These are phyloP conservation scores for Campylomormyrus numenius DNA, from an alignment of 2,113 vertebrate species.

Conservation along the genomic window DNA sequence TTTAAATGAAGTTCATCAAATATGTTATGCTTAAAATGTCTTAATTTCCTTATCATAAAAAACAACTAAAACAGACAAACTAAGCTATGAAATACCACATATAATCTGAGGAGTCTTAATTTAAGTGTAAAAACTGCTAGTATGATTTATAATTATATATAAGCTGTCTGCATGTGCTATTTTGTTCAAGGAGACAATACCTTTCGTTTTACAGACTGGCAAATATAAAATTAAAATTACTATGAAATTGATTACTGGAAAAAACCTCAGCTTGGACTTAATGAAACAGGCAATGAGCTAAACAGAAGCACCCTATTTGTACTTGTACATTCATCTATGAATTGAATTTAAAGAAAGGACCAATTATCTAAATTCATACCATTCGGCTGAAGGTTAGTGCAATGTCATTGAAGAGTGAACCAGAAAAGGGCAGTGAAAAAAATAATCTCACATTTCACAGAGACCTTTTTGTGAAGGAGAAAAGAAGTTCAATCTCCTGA, in stretches of 20 bases:
- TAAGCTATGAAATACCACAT: background rate
- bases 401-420: slow-evolving; percentile 11
- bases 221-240: background rate
- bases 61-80: background rate
- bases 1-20: background rate
- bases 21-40: background rate
- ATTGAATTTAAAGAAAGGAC: slow-evolving; percentile 1
- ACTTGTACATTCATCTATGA: background rate
- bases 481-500: slow-evolving; percentile 23
- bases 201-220: background rate
- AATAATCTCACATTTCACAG: slow-evolving; percentile 1
- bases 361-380: background rate
- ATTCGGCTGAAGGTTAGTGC: background rate
- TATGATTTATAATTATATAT: background rate
- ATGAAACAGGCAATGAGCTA: background rate
- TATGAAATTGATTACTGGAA: background rate
- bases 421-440: background rate
- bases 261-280: background rate
- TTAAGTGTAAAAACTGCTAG: background rate
- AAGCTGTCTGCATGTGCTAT: background rate
- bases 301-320: background rate
- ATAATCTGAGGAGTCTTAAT: background rate
- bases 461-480: slow-evolving; percentile 30
- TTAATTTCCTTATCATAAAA: background rate
- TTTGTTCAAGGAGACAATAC: background rate